Evolutionary conservation across 2,797 vertebrate species (phyloP), one percentile per base, ranked within the genome.

Genomic region (Hephaestus fuliginosus): DNA sequence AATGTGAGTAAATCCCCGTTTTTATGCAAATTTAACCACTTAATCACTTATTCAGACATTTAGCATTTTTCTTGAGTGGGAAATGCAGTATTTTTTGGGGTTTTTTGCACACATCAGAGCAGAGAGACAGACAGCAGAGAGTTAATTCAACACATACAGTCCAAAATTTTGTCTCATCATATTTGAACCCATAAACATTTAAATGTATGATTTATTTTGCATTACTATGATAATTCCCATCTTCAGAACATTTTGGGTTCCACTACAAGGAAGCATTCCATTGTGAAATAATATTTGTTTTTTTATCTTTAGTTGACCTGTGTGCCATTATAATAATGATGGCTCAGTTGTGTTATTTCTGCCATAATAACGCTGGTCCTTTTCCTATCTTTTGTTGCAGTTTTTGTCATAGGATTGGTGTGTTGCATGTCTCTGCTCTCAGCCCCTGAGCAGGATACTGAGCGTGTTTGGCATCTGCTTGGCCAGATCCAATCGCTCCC

Each of bases 391-490:
- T 73, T 82, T 78, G 74, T 75, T 81, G 58, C 46, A 70, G 25
- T 63, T 75, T 80, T 7, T 77, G 61, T 85, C 68, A 72, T 66
- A 65, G 55, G 39, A 43, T 82, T 74, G 65, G 58, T 88, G 66
- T 79, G 73, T 84, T 89, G 83, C 82, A 86, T 88, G 81, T 89
- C 70, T 85, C 66, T 65, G 80, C 77, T 85, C 78, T 73, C 43
- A 63, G 82, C 71, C 75, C 80, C 74, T 68, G 71, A 77, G 76
- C 68, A 60, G 83, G 86, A 94, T 76, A 78, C 74, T 93, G 82
- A 93, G 74, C 41, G 52, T 92, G 92, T 94, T 95, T 95, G 94
- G 94, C 95, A 90, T 94, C 84, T 91, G 91, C 82, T 25, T 88
- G 89, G 86, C 87, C 80, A 89, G 78, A 92, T 88, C 85, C 80